Percentiles rank a stretch among this genome's conserved stretches.
Conservation (phyloP, 2,113 vertebrate species). For the Bucco capensis region DNA sequence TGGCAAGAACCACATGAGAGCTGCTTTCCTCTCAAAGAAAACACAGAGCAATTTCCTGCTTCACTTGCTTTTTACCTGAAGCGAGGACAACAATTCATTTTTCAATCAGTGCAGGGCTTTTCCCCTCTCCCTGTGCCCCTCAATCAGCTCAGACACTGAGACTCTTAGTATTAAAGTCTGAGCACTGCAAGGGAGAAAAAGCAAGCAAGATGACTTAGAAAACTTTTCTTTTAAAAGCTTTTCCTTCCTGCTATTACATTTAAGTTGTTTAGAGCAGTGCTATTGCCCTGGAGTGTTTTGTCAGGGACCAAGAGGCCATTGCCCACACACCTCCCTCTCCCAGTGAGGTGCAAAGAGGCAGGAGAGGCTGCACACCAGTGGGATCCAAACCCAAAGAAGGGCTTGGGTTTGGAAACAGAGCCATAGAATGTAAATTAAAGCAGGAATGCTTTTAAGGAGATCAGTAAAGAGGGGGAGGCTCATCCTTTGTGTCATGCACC, state of each 20-base stretch:
- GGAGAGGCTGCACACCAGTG: neutral
- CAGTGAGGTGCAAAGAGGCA: neutral
- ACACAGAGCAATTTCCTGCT: slow-evolving; percentile 59
- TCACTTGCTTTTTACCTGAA: slow-evolving; percentile 44
- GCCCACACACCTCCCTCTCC: neutral
- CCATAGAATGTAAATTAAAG: neutral
- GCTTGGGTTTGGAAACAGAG: neutral
- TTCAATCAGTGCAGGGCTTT: slow-evolving; percentile 25
- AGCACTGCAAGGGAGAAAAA: neutral
- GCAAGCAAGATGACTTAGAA: neutral
- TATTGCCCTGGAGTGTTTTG: neutral
- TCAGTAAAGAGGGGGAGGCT: neutral
- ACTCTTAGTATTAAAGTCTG: neutral
- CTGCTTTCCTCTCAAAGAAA: slow-evolving; percentile 32
- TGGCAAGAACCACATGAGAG: slow-evolving; percentile 20
- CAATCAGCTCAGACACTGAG: neutral
- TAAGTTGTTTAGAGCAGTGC: neutral
- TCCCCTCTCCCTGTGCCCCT: neutral
- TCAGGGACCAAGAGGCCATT: fast-evolving
- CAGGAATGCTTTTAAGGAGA: neutral
- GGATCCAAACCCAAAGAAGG: neutral
- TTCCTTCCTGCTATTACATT: neutral
- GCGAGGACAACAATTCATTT: slow-evolving; percentile 24
- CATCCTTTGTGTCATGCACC: neutral
- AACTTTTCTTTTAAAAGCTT: neutral